A percentile compares a stretch with the other conserved stretches of the same genome.
Evolutionary conservation across 2,113 vertebrate genomes (phyloP).

Genomic region (Nothoprocta pentlandii): DNA sequence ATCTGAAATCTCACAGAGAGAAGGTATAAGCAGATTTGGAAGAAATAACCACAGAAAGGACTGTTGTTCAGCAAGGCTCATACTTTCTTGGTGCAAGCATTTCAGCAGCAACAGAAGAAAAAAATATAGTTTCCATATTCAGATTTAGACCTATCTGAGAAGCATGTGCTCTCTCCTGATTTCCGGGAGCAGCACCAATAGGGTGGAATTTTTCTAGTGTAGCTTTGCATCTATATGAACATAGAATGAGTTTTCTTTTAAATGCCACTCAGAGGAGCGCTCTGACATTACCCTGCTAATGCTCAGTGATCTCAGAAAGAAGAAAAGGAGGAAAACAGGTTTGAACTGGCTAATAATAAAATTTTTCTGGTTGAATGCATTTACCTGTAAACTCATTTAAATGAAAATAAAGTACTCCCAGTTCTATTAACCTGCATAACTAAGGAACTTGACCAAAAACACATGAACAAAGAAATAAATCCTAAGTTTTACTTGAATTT

Average conservation of each 20-base stretch:
- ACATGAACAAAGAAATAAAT: background rate
- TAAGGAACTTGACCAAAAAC: background rate
- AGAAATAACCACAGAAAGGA: background rate
- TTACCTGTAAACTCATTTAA: background rate
- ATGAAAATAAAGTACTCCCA: background rate
- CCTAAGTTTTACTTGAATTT: background rate
- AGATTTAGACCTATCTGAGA: background rate
- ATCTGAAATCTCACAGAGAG: background rate
- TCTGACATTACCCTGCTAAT: background rate
- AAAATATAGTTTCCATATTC: background rate
- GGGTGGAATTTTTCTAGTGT: background rate
- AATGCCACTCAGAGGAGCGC: background rate
- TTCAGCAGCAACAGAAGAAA: background rate
- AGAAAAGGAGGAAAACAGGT: background rate
- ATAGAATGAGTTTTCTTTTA: background rate
- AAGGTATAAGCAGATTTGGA: background rate
- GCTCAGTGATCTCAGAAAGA: background rate
- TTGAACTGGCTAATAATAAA: background rate
- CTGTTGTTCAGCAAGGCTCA: background rate
- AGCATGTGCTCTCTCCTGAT: background rate
- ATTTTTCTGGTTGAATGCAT: background rate
- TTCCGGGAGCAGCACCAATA: background rate
- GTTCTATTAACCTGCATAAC: background rate
- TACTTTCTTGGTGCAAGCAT: background rate
- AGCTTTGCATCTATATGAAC: background rate